Percentiles rank a stretch among this genome's conserved stretches.
phyloP scores from a whole-genome alignment of 2,888 invertebrate species.

The Epinotia ramella region DNA sequence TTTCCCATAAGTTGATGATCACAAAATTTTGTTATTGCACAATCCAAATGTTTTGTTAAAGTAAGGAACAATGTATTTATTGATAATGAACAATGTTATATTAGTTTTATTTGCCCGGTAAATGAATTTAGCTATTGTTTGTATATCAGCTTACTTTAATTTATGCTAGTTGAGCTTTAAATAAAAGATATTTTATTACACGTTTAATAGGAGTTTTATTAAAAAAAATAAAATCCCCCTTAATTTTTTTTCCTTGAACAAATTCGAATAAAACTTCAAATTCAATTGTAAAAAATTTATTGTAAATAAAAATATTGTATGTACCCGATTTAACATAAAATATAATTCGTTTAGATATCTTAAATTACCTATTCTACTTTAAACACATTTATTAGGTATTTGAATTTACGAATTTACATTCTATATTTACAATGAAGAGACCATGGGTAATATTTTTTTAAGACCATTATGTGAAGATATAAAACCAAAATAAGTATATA shows the following conservation, averaged over 20 bases:
- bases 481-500: constrained; percentile 1
- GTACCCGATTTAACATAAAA: constrained; percentile 70
- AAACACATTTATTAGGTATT: constrained; percentile 52
- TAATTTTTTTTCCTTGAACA: background rate
- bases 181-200: constrained; percentile 75
- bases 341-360: constrained; percentile 65
- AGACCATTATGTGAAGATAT: constrained; percentile 4
- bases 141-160: constrained; percentile 62
- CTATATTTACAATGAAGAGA: constrained; percentile 29
- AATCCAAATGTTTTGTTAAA: constrained; percentile 30
- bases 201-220: constrained; percentile 63
- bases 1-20: constrained; percentile 1
- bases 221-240: background rate
- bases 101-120: constrained; percentile 55
- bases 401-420: constrained; percentile 44
- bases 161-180: constrained; percentile 78
- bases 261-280: constrained; percentile 48
- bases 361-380: constrained; percentile 51
- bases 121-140: constrained; percentile 53
- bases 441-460: background rate
- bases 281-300: constrained; percentile 73
- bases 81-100: constrained; percentile 53
- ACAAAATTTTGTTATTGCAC: constrained; percentile 35
- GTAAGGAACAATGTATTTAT: constrained; percentile 40
- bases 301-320: constrained; percentile 71